These are phyloP conservation scores for Antennarius maculatus DNA, from an alignment of 2,797 vertebrate genomes.

Conservation along the genomic window DNA sequence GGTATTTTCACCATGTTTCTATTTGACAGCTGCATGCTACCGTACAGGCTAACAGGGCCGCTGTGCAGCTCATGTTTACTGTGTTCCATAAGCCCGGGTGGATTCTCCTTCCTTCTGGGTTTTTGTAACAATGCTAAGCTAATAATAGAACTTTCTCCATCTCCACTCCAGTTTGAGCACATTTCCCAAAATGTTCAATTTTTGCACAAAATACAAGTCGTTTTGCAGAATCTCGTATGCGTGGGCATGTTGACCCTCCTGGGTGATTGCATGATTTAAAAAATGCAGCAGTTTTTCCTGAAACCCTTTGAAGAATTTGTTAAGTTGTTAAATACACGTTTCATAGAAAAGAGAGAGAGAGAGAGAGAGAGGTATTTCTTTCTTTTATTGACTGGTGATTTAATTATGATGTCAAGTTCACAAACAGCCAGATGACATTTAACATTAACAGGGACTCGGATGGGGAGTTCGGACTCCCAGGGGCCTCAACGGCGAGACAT, in stretches of 20 bases:
- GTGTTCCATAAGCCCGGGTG: too few species aligned
- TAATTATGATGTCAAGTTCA: slow-evolving; percentile 15
- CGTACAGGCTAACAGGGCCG: too few species aligned
- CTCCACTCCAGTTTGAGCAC: not conserved
- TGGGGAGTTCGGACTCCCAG: slow-evolving; percentile 4
- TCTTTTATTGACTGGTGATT: not conserved
- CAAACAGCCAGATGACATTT: slow-evolving; percentile 1
- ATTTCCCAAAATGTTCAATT: not conserved
- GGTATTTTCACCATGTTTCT: too few species aligned
- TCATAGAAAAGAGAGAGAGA: not conserved
- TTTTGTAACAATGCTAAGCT: slow-evolving; percentile 18
- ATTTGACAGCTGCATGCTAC: too few species aligned
- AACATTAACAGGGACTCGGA: slow-evolving; percentile 12
- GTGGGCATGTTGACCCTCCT: slow-evolving; percentile 1
- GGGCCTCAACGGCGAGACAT: not conserved
- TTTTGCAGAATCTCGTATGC: not conserved
- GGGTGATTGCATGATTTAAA: slow-evolving; percentile 2
- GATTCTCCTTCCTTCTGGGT: not conserved
- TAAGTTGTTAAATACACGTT: slow-evolving; percentile 1
- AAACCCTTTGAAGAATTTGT: slow-evolving; percentile 26
- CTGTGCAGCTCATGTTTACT: too few species aligned
- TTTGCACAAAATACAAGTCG: not conserved
- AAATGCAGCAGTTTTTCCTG: not conserved
- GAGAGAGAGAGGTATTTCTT: not conserved
- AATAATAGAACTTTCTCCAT: not conserved